A percentile compares a stretch with the other conserved stretches of the same genome.
These are phyloP conservation scores for Lemur catta DNA, from an alignment of 2,797 vertebrate species.

Conservation along the genomic window DNA sequence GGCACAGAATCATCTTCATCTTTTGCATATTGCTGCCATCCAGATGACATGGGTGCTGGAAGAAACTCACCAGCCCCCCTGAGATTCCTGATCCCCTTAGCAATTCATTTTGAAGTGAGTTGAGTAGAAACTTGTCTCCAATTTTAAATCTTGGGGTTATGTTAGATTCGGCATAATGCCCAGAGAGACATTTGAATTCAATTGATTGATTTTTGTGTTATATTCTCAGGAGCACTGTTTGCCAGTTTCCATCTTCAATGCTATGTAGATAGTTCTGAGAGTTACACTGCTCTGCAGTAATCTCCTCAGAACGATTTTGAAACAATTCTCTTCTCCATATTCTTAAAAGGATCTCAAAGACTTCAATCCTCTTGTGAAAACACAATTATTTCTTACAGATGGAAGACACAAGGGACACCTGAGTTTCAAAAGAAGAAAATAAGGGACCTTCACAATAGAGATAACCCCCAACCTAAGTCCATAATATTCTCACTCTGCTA, in stretches of 20 bases:
- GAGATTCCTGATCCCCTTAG: not conserved
- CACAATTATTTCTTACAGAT: slow-evolving; percentile 12
- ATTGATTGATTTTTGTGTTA: slow-evolving; percentile 54
- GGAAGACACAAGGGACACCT: not conserved
- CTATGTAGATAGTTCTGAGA: slow-evolving; percentile 32
- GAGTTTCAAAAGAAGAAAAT: slow-evolving; percentile 36
- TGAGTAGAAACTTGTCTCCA: not conserved
- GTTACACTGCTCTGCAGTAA: not conserved
- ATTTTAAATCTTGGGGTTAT: not conserved
- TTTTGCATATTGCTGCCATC: not conserved
- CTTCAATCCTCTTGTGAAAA: slow-evolving; percentile 49
- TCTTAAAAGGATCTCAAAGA: slow-evolving; percentile 46
- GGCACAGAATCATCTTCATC: not conserved
- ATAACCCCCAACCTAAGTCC: not conserved
- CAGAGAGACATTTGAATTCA: slow-evolving; percentile 60
- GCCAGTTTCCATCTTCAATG: not conserved
- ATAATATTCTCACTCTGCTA: not conserved
- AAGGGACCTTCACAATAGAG: not conserved
- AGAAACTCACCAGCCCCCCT: not conserved
- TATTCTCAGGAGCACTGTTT: slow-evolving; percentile 31
- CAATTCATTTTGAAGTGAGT: slow-evolving; percentile 9
- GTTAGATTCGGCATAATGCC: not conserved
- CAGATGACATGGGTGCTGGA: not conserved
- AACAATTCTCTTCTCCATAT: slow-evolving; percentile 55
- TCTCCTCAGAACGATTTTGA: slow-evolving; percentile 41